Evolutionary conservation across 2,113 vertebrate genomes (phyloP), one percentile per base, ranked within the genome.

Genomic region (Cardinalis cardinalis): DNA sequence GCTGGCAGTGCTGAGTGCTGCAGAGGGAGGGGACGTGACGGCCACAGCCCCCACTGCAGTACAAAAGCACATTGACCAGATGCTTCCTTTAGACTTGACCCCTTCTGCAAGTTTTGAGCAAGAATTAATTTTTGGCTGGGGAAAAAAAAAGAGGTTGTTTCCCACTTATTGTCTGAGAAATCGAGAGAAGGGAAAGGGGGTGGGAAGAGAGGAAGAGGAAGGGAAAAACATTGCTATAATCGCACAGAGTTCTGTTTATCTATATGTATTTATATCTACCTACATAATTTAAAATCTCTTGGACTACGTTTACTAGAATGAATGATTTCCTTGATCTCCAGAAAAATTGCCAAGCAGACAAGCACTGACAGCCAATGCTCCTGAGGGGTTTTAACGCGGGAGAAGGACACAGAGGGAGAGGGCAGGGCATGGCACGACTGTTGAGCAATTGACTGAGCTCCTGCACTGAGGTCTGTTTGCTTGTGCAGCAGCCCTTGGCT

Each of bases 111-210:
- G 55, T 28, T 89, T 76, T 72, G 34, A 95, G 81, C 51, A 75
- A 83, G 79, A 92, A 92, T 92, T 90, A 87, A 73, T 94, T 93
- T 94, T 84, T 89, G 87, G 63, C 84, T 92, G 55, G 43, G 63
- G 55, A 18, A 38, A 51, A 80, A 80, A 88, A 52, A 83, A 66
- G 41, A 59, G 17, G 38, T 71, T 73, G 38, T 84, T 93, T 90
- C 84, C 92, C 88, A 92, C 84, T 90, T 84, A 95, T 84, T 96
- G 92, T 95, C 74, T 93, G 58, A 93, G 87, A 89, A 94, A 94
- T 3, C n/a, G 66, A 91, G 84, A 58, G 63, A 92, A 91, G 74
- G 74, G 71, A 79, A 87, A 87, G 59, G 36, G 49, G 61, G 51
- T 87, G 66, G 69, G 59, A 84, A 81, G 64, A 72, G 84, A 90